phyloP scores from a whole-genome alignment of 2,113 vertebrate genomes.

The Uria lomvia region DNA sequence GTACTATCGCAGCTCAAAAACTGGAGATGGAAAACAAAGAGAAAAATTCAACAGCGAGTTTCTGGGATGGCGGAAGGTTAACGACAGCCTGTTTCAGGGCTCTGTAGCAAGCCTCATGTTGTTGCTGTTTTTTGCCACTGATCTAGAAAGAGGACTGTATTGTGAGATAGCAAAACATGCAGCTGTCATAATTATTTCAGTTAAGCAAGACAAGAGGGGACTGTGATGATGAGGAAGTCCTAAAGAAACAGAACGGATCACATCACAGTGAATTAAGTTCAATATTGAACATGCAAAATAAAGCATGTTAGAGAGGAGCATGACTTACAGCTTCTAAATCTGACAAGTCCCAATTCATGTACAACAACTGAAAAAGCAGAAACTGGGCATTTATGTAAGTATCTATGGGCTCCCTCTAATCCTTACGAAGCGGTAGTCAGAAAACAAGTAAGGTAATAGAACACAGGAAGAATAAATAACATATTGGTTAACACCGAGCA shows the following conservation, averaged over 20 bases:
- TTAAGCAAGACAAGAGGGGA: background rate
- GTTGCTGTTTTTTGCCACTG: background rate
- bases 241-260: background rate
- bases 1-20: background rate
- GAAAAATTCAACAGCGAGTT: background rate
- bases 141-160: background rate
- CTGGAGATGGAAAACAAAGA: constrained; percentile 9
- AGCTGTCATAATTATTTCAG: constrained; percentile 25
- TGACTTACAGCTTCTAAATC: background rate
- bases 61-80: background rate
- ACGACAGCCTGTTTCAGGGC: background rate
- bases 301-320: rapidly evolving
- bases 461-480: background rate
- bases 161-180: background rate
- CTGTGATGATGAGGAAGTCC: background rate
- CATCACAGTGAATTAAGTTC: background rate
- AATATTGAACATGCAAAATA: background rate
- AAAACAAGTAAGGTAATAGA: background rate
- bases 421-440: background rate
- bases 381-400: background rate
- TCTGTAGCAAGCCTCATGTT: background rate
- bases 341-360: background rate
- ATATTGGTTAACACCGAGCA: background rate
- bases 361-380: background rate
- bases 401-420: background rate